Evolutionary conservation across 2,113 vertebrate genomes (phyloP), one percentile per base, ranked within the genome.

Genomic region (Lonchura striata): DNA sequence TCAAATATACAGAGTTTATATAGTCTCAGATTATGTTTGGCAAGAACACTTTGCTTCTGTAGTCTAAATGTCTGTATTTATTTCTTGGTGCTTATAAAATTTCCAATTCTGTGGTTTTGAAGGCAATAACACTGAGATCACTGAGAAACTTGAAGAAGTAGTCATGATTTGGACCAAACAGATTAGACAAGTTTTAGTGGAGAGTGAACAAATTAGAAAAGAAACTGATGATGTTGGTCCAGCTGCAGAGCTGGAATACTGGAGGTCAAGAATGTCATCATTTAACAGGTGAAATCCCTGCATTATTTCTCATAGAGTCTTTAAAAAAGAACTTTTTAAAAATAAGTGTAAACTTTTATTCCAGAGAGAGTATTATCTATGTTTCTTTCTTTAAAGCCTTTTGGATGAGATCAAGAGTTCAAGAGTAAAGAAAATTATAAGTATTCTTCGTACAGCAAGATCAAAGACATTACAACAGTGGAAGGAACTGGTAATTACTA

Each of bases 131-230:
- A 90, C 61, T 27, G 98, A 98, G 72, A 79, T 98, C 86, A 98
- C 97, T 94, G 97, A 98, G 92, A 91, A 86, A 82, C 97, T 98
- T 94, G 98, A 98, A 93, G 94, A 94, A 37, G 97, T 92, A 74
- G 74, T 97, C n/a, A 94, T 64, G 20, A 61, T 85, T 92, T 99
- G 98, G 98, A 94, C 96, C 80, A 97, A 97, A 92, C 98, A 98
- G 94, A 98, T 99, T 75, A 97, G 95, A 79, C 97, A 98, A 81
- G 91, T 98, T 65, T 97, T 99, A 94, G 98, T 96, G 16, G 97
- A 98, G 94, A 98, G 97, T 92, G 97, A 99, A 61, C 98, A 98
- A 95, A 97, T 99, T 81, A 98, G 98, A 95, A 98, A 97, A 95
- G 98, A 98, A 95, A 96, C 98, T 15, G 97, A 98, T 71, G 97